Evolutionary conservation across 2,888 invertebrate genomes (phyloP).

Genomic region (Pristionchus mayeri): DNA sequence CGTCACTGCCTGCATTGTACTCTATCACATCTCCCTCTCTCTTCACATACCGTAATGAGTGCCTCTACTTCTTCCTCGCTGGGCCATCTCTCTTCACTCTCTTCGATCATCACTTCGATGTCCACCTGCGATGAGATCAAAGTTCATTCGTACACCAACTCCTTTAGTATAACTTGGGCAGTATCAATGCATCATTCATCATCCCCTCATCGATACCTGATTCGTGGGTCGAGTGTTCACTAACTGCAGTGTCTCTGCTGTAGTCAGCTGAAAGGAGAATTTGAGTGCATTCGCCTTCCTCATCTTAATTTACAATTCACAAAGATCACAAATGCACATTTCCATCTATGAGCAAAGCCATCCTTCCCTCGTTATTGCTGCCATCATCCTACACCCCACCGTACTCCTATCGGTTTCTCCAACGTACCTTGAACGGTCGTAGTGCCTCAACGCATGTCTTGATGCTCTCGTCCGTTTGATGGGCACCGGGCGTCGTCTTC

Average conservation of each 20-base stretch:
- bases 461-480: constrained; percentile 54
- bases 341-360: background rate
- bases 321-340: background rate
- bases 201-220: background rate
- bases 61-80: constrained; percentile 56
- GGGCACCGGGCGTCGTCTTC: constrained; percentile 55
- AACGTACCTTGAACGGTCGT: constrained; percentile 53
- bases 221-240: constrained; percentile 58
- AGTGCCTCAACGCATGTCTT: constrained; percentile 54
- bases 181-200: no score
- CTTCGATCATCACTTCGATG: constrained; percentile 64
- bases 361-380: background rate
- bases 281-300: background rate
- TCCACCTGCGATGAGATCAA: constrained; percentile 48
- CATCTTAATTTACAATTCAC: background rate
- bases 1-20: constrained; percentile 8
- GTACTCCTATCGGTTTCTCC: background rate
- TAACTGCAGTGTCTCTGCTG: constrained; percentile 62
- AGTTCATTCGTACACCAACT: no score
- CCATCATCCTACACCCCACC: background rate
- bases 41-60: constrained; percentile 13
- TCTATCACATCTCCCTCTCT: no score
- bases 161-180: background rate
- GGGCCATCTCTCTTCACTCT: constrained; percentile 62
- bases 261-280: constrained; percentile 54